Base-by-base conservation (phyloP, 2,888 invertebrate species). In the Gnatocerus cornutus region DNA sequence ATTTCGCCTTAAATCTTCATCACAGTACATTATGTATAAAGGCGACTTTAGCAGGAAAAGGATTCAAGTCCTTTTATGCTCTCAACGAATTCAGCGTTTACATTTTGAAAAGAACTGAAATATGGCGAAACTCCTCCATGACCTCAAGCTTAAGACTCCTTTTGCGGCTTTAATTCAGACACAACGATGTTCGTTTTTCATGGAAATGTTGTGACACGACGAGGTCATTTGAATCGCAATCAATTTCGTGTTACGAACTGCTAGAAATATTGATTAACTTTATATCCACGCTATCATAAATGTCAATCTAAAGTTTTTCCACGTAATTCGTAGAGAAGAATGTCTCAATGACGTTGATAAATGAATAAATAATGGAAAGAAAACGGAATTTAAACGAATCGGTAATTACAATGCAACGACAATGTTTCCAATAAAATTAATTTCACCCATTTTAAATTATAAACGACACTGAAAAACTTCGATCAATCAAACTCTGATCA, bases 1-100 rank as follows among this genome's bases (percentile, higher is more conserved):
- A 39, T 55, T 14, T 14, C 33, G 39, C 14, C 39, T 33, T 55
- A 55, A 55, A 55, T 55, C 55, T 39, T 55, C 39, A 39, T 55
- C 39, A 33, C 16, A 21, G 30, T 21, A 39, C 30, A 55, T 55
- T 55, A 39, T 39, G 55, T 55, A 39, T 39, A 55, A 55, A 55
- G 8, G 39, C 16, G 39, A 55, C 55, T 53, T 55, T 55, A 14
- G 1, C 16, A 46, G n/a, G 46, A 46, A 46, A 46, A 46, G 46
- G 46, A 46, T 46, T 46, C 27, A 8, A 16, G 10, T 16, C 12
- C 43, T 43, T 43, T 43, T 43, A 43, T 43, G 12, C 14, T 14
- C 12, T 3, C 9, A 43, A 43, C 43, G 14, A 43, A 43, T 43
- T 43, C 43, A 43, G 43, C 12, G 12, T 43, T 43, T 43, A 43